phyloP scores from a whole-genome alignment of 2,888 invertebrate species.

The Cistogaster globosa region DNA sequence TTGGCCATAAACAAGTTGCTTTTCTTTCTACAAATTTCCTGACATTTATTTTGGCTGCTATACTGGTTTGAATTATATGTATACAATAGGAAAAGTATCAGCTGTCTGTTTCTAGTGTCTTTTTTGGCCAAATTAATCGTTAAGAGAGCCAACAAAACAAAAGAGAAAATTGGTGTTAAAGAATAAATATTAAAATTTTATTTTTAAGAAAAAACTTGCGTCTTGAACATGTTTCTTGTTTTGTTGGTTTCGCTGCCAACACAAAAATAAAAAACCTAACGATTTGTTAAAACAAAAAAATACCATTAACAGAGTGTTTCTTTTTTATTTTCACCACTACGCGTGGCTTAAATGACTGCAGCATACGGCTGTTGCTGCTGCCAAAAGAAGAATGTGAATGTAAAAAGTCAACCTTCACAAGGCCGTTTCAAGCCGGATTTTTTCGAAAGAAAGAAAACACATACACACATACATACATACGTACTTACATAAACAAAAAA shows the following conservation, averaged over 20 bases:
- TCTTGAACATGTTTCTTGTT: conserved; percentile 58
- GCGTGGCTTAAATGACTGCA: conserved; percentile 59
- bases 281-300: conserved; percentile 61
- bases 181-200: conserved; percentile 39
- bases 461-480: neutral
- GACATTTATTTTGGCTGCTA: conserved; percentile 1
- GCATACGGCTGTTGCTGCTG: conserved; percentile 23
- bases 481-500: neutral
- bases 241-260: conserved; percentile 64
- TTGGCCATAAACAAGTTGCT: conserved; percentile 50
- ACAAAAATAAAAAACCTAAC: conserved; percentile 53
- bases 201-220: conserved; percentile 5
- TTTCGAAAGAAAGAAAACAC: conserved; percentile 53
- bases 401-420: conserved; percentile 82
- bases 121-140: conserved; percentile 18
- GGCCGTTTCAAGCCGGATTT: conserved; percentile 81
- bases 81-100: conserved; percentile 43
- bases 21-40: conserved; percentile 46
- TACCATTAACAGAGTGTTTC: conserved; percentile 29
- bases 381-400: conserved; percentile 43
- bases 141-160: conserved; percentile 24
- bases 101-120: conserved; percentile 43
- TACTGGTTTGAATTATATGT: conserved; percentile 15
- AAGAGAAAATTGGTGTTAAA: conserved; percentile 36
- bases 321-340: conserved; percentile 51